Base-by-base conservation (phyloP, 2,113 vertebrate species). In the Gavialis gangeticus region DNA sequence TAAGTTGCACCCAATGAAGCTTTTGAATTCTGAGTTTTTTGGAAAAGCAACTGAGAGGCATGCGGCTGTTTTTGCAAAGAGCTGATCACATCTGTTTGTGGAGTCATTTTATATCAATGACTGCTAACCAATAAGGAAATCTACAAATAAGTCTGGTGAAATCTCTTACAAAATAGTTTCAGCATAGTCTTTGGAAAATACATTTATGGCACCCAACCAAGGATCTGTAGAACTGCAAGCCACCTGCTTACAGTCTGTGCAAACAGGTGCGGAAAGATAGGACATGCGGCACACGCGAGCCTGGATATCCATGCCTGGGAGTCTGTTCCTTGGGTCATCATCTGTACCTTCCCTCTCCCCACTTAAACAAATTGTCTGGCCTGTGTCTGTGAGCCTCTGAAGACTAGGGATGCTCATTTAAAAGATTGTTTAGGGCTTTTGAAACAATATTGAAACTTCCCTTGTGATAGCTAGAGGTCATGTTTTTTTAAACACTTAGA, bases 401-500 rank as follows among this genome's bases (percentile, higher is more conserved):
- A 28, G 78, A 63, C 16, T 57, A 71, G 73, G 59, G 25, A 71
- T 9, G 57, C 22, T 34, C 46, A 10, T 83, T 79, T 73, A 58
- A 84, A 84, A 83, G 69, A 64, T 59, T 63, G 62, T 75, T 64
- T 60, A 24, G 60, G 60, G 76, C 62, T 85, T 81, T 62, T 6
- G 21, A 75, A 75, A 79, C 60, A 88, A 19, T 27, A 46, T 67
- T 92, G 22, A 73, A n/a, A 54, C 22, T 91, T 91, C 81, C 37
- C 63, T 14, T 75, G 63, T 18, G 59, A 87, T 56, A 86, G 64
- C 88, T 63, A 75, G 92, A 87, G 93, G 96, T 94, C 78, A 54
- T 82, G 87, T 69, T 89, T 89, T 89, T 54, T 57, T 78, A 85
- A 91, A 91, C 83, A 94, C 73, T 92, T 90, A 91, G 91, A 93